Conservation (phyloP, 2,888 invertebrate genomes). For the Hemaris fuciformis region DNA sequence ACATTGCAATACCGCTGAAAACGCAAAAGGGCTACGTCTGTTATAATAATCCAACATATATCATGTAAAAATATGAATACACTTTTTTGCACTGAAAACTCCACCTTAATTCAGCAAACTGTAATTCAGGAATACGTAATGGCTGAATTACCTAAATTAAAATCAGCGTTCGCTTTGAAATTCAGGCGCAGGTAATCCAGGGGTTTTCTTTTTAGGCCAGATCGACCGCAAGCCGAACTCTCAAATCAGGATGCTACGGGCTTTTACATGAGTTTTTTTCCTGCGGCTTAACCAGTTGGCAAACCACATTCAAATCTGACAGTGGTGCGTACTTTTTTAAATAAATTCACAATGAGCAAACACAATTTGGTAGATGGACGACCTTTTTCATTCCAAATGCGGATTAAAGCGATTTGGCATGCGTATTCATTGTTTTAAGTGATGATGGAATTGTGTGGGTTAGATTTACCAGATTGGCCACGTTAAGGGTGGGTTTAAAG, state of each 20-base stretch:
- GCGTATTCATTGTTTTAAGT: slow-evolving; percentile 9
- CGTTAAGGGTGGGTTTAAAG: not conserved
- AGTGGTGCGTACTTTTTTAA: slow-evolving; percentile 31
- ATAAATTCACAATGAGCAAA: slow-evolving; percentile 34
- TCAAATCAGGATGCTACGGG: slow-evolving; percentile 46
- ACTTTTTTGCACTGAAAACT: not conserved
- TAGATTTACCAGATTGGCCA: not conserved
- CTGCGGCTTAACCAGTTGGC: slow-evolving; percentile 44
- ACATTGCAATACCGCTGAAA: too few relatives aligned
- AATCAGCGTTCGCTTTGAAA: slow-evolving; percentile 10
- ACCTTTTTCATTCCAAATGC: slow-evolving; percentile 32
- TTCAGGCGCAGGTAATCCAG: slow-evolving; percentile 26
- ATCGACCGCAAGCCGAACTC: slow-evolving; percentile 50
- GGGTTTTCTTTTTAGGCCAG: slow-evolving; percentile 26
- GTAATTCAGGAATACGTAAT: not conserved
- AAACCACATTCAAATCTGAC: slow-evolving; percentile 42
- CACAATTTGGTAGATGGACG: slow-evolving; percentile 34
- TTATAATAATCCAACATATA: not conserved
- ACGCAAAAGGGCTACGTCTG: not conserved
- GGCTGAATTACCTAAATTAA: slow-evolving; percentile 9
- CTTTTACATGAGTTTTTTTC: slow-evolving; percentile 45
- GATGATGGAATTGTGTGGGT: not conserved
- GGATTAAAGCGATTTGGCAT: slow-evolving; percentile 14
- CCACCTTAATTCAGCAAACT: not conserved
- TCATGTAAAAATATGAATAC: not conserved